Base-by-base conservation (phyloP, 2,888 invertebrate genomes). In the Diaperis boleti region DNA sequence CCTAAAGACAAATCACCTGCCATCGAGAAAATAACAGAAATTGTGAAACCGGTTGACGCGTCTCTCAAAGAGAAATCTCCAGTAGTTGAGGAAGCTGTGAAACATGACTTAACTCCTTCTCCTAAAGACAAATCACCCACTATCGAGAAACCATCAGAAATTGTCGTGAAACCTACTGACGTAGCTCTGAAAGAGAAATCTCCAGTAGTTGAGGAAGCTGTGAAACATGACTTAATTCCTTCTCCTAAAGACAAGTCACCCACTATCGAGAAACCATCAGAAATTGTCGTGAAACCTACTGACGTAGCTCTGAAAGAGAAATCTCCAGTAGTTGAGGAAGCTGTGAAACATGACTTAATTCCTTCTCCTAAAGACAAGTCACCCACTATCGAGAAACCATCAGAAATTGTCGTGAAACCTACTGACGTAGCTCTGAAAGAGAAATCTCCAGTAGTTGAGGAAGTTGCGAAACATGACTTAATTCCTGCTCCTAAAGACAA, bases 391-490 rank as follows among this genome's bases (percentile, higher is more conserved):
- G 42, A 44, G 7, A 44, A 22, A 10, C 42, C 42, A 11, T 11
- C 42, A 3, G 42, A 44, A 22, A 44, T 44, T 20, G 18, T 22
- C 20, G 4, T 44, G 1, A 44, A 18, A 44, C 20, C 22, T 1
- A 2, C 17, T 1, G 42, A 44, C 20, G 18, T 20, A 1, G 20
- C 7, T 2, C 37, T 13, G 4, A 45, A 49, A 29, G 33, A 39
- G 37, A 42, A 50, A 33, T 35, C 41, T 31, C 55, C 31, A n/a
- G 47, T 39, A 13, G 29, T 26, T 15, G 47, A 8, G 11, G 29
- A 31, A 49, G 33, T 26, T n/a, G 11, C 2, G n/a, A 45, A 54
- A 42, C 26, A 37, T 7, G 52, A 44, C 41, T 63, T 56, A 45
- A 13, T 20, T n/a, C 31, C 26, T 26, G 1, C 42, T 22, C 35